Percentiles rank a stretch among this genome's conserved stretches.
Conservation (phyloP, 2,888 invertebrate species). For the Drosophila robusta region DNA sequence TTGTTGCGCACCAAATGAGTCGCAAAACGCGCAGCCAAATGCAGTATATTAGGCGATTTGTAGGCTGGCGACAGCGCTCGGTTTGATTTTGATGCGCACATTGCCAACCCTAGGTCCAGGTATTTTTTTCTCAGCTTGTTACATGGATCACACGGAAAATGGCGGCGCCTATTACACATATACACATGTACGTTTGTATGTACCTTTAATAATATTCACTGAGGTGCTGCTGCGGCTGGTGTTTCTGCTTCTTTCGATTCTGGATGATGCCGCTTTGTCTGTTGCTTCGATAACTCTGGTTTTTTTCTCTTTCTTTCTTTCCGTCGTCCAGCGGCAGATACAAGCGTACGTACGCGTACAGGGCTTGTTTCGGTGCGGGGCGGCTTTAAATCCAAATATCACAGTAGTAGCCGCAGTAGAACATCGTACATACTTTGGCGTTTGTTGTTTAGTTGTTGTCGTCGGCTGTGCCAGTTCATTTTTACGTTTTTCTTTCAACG, state of each 20-base stretch:
- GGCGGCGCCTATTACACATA: slow-evolving; percentile 74
- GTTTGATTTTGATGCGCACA: slow-evolving; percentile 22
- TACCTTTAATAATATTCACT: slow-evolving; percentile 76
- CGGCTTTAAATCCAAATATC: slow-evolving; percentile 70
- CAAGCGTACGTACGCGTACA: slow-evolving; percentile 22
- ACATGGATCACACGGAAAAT: slow-evolving; percentile 75
- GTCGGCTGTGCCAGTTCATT: slow-evolving; percentile 67
- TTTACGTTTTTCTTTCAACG: slow-evolving; percentile 64
- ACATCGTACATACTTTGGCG: slow-evolving; percentile 53
- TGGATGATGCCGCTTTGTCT: slow-evolving; percentile 67
- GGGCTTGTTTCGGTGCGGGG: slow-evolving; percentile 50
- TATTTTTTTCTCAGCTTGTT: slow-evolving; percentile 61
- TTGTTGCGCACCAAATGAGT: background rate
- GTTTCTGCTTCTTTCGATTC: slow-evolving; percentile 43
- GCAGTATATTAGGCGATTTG: background rate
- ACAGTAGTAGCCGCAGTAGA: slow-evolving; percentile 62
- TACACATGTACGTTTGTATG: slow-evolving; percentile 49
- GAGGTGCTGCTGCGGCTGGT: slow-evolving; percentile 47
- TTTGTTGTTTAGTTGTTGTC: slow-evolving; percentile 40
- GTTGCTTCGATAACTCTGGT: slow-evolving; percentile 38
- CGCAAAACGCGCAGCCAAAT: background rate
- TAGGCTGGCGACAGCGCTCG: slow-evolving; percentile 10
- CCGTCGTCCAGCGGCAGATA: slow-evolving; percentile 47
- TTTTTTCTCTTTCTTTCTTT: slow-evolving; percentile 38
- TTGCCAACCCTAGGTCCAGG: slow-evolving; percentile 69